A percentile compares a stretch with the other conserved stretches of the same genome.
These are phyloP conservation scores for Chaetorhynchus papuensis DNA, from an alignment of 2,113 vertebrate species.

Conservation along the genomic window DNA sequence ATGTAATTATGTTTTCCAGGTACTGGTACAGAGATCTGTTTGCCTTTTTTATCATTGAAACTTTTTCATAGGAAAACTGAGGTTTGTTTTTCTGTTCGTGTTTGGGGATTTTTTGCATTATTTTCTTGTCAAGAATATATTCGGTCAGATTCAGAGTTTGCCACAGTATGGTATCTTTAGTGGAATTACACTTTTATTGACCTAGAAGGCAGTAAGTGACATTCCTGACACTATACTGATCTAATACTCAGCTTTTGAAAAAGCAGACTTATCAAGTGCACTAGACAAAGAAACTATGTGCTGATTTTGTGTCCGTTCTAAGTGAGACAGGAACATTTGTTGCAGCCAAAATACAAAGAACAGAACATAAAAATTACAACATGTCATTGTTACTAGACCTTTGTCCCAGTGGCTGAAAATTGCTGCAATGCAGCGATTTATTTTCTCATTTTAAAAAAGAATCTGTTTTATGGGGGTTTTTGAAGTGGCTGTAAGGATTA, in stretches of 20 bases:
- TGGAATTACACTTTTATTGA: not conserved
- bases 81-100: not conserved
- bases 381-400: not conserved
- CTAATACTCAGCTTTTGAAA: not conserved
- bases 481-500: not conserved
- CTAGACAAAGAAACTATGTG: not conserved
- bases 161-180: not conserved
- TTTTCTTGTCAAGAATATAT: not conserved
- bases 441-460: not conserved
- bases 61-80: not conserved
- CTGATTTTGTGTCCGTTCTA: not conserved
- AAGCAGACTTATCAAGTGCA: not conserved
- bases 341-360: not conserved
- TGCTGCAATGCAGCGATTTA: not conserved
- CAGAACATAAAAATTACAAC: not conserved
- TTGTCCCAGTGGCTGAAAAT: not conserved
- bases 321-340: not conserved
- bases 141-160: not conserved
- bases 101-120: not conserved
- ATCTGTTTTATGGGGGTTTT: not conserved
- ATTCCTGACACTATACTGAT: not conserved
- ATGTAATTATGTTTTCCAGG: not conserved
- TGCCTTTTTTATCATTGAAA: not conserved
- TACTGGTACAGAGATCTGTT: not conserved
- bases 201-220: not conserved